These are phyloP conservation scores for Ormyrus labotus DNA, from an alignment of 2,888 invertebrate genomes.

Conservation along the genomic window DNA sequence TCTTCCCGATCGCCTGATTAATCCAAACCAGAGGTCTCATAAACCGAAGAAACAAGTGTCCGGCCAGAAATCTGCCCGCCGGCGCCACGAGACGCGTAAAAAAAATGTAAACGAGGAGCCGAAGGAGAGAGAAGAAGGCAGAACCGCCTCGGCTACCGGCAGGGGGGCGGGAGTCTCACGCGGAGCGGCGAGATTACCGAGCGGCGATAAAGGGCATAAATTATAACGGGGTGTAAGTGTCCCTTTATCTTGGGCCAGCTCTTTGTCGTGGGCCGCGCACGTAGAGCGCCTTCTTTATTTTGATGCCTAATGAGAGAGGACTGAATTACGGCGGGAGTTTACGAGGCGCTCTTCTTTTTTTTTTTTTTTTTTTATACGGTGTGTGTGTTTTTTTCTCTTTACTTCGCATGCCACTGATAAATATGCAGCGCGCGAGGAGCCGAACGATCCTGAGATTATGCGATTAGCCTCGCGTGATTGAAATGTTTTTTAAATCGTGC, in stretches of 20 bases:
- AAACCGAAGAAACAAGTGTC: too few species aligned
- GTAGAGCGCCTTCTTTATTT: constrained; percentile 41
- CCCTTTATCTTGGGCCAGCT: constrained; percentile 37
- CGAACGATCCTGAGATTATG: constrained; percentile 43
- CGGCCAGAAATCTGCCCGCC: too few species aligned
- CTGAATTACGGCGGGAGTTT: constrained; percentile 39
- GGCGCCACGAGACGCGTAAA: too few species aligned
- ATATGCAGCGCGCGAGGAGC: constrained; percentile 13
- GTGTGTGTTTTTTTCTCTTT: not conserved
- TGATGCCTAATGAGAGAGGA: constrained; percentile 50
- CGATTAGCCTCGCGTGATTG: constrained; percentile 49
- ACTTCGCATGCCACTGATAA: constrained; percentile 10
- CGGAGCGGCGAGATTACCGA: constrained; percentile 44
- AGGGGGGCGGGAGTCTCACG: not conserved
- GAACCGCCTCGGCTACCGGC: not conserved
- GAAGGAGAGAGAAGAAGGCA: constrained; percentile 3
- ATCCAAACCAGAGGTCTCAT: too few species aligned
- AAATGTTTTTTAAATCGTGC: constrained; percentile 40
- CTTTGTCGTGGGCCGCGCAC: constrained; percentile 5
- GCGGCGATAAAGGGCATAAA: constrained; percentile 55
- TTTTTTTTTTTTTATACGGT: not conserved
- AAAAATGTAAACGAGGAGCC: not conserved
- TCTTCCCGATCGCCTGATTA: too few species aligned
- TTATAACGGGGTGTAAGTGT: constrained; percentile 48
- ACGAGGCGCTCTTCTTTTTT: constrained; percentile 4